phyloP scores from a whole-genome alignment of 64 coral and sea anemone genomes.

The Catalaphyllia jardinei region DNA sequence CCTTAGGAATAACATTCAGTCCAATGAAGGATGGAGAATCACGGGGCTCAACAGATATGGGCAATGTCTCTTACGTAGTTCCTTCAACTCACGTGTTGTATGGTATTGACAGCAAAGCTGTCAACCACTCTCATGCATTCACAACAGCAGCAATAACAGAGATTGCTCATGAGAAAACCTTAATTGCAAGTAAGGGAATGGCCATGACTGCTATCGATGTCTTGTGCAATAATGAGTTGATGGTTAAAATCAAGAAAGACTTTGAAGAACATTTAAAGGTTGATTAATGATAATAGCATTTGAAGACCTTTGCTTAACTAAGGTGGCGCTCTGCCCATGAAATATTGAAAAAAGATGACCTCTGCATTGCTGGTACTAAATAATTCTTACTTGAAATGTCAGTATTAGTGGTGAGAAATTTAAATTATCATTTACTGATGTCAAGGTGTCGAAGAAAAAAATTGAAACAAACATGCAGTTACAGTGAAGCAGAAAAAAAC shows the following conservation, averaged over 20 bases:
- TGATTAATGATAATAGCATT: neutral
- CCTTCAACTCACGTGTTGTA: conserved; percentile 78
- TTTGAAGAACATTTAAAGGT: conserved; percentile 12
- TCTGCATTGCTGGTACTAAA: too few relatives aligned
- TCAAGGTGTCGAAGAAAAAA: too few relatives aligned
- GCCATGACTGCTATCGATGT: conserved; percentile 7
- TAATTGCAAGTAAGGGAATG: conserved; percentile 66
- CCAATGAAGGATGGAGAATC: too few relatives aligned
- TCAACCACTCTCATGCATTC: conserved; percentile 91
- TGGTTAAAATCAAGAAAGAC: neutral
- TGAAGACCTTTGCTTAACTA: too few relatives aligned
- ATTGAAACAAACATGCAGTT: too few relatives aligned
- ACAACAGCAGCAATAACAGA: conserved; percentile 58
- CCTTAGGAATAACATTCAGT: too few relatives aligned
- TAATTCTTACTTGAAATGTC: too few relatives aligned
- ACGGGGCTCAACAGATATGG: conserved; percentile 85
- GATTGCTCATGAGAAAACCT: conserved; percentile 68
- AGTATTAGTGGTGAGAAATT: too few relatives aligned
- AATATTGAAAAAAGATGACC: too few relatives aligned
- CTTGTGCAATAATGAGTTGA: conserved; percentile 23
- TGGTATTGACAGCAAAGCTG: conserved; percentile 53
- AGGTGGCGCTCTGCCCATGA: too few relatives aligned
- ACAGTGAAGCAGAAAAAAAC: too few relatives aligned
- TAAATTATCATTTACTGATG: too few relatives aligned
- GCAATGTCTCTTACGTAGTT: conserved; percentile 73